A percentile compares a stretch with the other conserved stretches of the same genome.
These are phyloP conservation scores for Acanthacorydalis orientalis DNA, from an alignment of 2,888 invertebrate species.

Conservation along the genomic window DNA sequence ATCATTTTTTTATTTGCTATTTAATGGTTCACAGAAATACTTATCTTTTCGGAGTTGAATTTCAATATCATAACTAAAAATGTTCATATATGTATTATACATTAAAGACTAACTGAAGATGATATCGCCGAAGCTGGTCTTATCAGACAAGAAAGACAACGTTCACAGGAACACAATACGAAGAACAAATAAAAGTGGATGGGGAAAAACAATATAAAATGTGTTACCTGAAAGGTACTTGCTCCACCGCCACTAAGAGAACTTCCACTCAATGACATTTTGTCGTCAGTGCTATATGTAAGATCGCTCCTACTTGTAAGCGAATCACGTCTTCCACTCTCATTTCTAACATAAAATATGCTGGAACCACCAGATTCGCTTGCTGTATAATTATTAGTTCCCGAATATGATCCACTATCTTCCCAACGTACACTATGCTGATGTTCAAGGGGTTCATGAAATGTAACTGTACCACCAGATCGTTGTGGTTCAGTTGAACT, in stretches of 20 bases:
- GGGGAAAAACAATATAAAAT: neutral
- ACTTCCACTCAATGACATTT: conserved; percentile 11
- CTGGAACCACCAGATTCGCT: neutral
- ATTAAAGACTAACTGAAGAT: too few species aligned
- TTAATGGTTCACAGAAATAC: too few species aligned
- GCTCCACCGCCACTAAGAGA: neutral
- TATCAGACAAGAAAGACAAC: too few species aligned
- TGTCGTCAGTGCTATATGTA: conserved; percentile 12
- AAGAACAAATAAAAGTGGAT: too few species aligned
- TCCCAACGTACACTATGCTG: conserved; percentile 26
- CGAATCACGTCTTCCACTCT: conserved; percentile 18
- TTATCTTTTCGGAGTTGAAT: too few species aligned
- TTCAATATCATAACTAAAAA: too few species aligned
- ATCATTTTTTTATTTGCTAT: too few species aligned
- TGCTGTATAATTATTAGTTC: conserved; percentile 5
- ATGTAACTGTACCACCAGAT: conserved; percentile 3
- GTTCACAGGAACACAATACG: too few species aligned
- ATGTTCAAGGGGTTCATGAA: conserved; percentile 23
- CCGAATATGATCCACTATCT: conserved; percentile 2
- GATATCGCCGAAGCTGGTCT: too few species aligned
- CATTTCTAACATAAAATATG: neutral
- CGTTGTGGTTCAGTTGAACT: conserved; percentile 22
- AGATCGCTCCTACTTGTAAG: conserved; percentile 19
- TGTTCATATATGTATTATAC: too few species aligned
- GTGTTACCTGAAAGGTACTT: neutral